Evolutionary conservation across 1,140 invertebrate genomes (phyloP).

Genomic region (Papilio helenus): DNA sequence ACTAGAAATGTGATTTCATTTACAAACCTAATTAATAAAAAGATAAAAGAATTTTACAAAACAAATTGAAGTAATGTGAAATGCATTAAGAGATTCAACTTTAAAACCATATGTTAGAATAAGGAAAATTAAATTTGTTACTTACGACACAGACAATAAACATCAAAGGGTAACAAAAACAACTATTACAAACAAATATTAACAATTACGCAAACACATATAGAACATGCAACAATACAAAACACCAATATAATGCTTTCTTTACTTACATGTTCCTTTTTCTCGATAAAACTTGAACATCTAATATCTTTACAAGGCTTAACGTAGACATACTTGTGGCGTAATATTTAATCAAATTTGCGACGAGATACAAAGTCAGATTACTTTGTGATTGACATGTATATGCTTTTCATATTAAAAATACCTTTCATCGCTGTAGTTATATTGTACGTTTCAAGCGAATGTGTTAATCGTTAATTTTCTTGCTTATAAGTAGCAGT

Average conservation of each 20-base stretch:
- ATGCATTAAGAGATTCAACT: constrained; percentile 19
- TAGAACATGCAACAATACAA: neutral
- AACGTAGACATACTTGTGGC: neutral
- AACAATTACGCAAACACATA: neutral
- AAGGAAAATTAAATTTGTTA: neutral
- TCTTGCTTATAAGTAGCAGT: no score
- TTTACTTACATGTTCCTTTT: neutral
- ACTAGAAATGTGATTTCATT: neutral
- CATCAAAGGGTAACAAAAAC: neutral
- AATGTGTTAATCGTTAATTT: no score
- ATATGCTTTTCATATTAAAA: neutral
- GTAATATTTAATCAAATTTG: constrained; percentile 5
- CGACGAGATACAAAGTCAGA: neutral
- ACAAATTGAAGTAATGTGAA: neutral
- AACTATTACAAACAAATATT: neutral
- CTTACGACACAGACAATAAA: neutral
- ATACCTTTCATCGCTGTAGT: no score
- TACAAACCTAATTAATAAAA: neutral
- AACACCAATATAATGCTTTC: neutral
- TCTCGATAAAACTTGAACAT: neutral
- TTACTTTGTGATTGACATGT: neutral
- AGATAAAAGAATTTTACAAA: neutral
- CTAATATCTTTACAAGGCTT: neutral
- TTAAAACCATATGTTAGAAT: neutral
- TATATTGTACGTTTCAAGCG: no score